Evolutionary conservation across 2,113 vertebrate species (phyloP), one percentile per base, ranked within the genome.

Genomic region (Daboia siamensis): DNA sequence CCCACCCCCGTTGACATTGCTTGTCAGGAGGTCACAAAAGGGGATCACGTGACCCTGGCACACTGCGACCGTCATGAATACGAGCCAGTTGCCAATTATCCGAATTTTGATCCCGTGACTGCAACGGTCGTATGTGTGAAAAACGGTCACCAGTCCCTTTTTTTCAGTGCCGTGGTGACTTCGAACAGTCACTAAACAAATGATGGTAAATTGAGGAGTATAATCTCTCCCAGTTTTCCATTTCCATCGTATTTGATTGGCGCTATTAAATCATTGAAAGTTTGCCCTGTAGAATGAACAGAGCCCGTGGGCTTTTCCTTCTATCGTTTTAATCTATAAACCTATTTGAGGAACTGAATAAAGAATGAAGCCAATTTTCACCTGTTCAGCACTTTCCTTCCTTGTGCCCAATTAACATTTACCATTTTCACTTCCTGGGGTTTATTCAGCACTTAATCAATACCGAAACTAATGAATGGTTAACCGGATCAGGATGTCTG

Each of bases 371-470:
- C 61, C 48, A 93, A 90, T 96, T 96, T 95, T 94, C 52, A 95
- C 59, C 90, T 86, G 93, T 90, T 95, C 92, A 95, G 94, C 93
- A 94, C 46, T 93, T 95, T 69, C 93, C 33, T 93, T 94, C 94
- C 94, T 93, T 91, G 85, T 69, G 52, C 52, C 46, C 93, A 97
- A 93, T 2, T 95, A 55, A 44, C 92, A 92, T 92, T 95, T 93
- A 89, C 92, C 56, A 93, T 96, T 95, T 96, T 94, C 95, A 94
- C 96, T 95, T 94, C 90, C 93, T 92, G 93, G 93, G 94, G 86
- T 89, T 91, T 90, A 93, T n/a, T n/a, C 15, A 23, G 52, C 92
- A 95, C 52, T 69, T 92, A 93, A 96, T 97, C 96, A 94, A 96
- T 93, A 95, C 91, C 24, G 52, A 92, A 96, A 97, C 95, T 94